phyloP scores from a whole-genome alignment of 2,888 invertebrate species.

The Ormyrus nitidulus region DNA sequence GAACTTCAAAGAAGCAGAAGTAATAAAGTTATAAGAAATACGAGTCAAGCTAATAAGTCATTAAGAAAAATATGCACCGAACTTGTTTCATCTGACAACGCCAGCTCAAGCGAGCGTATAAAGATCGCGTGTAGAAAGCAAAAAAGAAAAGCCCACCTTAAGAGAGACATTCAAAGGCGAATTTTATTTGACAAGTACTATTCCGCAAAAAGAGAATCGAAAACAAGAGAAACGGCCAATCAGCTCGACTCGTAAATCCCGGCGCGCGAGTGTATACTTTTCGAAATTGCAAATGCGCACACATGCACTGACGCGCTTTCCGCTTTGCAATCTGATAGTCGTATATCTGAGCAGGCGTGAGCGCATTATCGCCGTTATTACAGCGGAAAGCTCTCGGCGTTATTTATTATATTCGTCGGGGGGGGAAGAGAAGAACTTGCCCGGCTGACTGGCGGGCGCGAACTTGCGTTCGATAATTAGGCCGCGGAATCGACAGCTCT shows the following conservation, averaged over 20 bases:
- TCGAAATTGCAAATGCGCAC: constrained; percentile 35
- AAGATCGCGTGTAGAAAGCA: neutral
- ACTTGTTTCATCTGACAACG: neutral
- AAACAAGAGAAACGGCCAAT: constrained; percentile 2
- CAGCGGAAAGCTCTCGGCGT: neutral
- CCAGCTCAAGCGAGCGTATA: constrained; percentile 15
- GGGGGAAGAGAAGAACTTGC: neutral
- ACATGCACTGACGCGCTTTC: neutral
- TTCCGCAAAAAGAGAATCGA: neutral
- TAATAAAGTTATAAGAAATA: constrained; percentile 48
- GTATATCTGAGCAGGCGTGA: neutral
- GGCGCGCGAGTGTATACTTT: constrained; percentile 32
- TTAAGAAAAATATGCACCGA: constrained; percentile 11
- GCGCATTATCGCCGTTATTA: constrained; percentile 1
- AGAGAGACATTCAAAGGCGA: constrained; percentile 35
- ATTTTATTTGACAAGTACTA: constrained; percentile 18
- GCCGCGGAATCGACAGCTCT: constrained; percentile 30
- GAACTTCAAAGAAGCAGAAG: constrained; percentile 12
- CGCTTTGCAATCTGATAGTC: constrained; percentile 39
- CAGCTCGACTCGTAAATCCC: constrained; percentile 43
- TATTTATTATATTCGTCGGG: constrained; percentile 34
- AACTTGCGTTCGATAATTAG: constrained; percentile 37
- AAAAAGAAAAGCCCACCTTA: neutral
- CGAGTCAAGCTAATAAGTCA: constrained; percentile 10
- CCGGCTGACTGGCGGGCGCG: neutral